Percentiles rank a stretch among this genome's conserved stretches.
phyloP scores from a whole-genome alignment of 2,797 vertebrate genomes.

The Capromys pilorides region DNA sequence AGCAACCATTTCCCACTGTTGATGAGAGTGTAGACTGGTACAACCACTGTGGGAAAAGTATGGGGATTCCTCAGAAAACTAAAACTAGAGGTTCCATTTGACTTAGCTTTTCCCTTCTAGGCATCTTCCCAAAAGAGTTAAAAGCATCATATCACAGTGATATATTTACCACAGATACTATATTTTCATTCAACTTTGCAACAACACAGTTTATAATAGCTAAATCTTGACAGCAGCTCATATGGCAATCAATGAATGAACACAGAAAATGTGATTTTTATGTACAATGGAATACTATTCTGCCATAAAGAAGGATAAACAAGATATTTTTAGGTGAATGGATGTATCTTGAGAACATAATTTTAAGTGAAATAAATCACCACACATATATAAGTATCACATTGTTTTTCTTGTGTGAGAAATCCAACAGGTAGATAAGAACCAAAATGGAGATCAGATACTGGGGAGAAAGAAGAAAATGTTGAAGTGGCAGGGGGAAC shows the following conservation, averaged over 20 bases:
- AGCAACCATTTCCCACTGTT: neutral
- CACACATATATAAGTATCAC: neutral
- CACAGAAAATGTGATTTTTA: neutral
- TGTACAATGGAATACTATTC: neutral
- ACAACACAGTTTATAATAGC: neutral
- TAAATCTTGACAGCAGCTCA: neutral
- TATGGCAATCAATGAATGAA: neutral
- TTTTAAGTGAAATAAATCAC: neutral
- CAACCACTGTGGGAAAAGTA: neutral
- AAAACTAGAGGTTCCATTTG: neutral
- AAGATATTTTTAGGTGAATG: neutral
- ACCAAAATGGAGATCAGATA: neutral
- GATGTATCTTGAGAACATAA: neutral
- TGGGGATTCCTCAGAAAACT: neutral
- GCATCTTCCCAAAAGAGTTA: neutral
- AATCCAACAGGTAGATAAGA: neutral
- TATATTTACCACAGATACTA: neutral
- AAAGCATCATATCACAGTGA: neutral
- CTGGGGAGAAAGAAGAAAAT: neutral
- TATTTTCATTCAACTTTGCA: neutral
- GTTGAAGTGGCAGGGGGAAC: neutral
- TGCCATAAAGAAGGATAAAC: neutral
- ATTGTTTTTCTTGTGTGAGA: neutral
- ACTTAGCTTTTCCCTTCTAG: neutral
- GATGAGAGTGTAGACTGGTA: neutral